These are phyloP conservation scores for Todiramphus chloris DNA, from an alignment of 2,113 vertebrate genomes.

Conservation along the genomic window DNA sequence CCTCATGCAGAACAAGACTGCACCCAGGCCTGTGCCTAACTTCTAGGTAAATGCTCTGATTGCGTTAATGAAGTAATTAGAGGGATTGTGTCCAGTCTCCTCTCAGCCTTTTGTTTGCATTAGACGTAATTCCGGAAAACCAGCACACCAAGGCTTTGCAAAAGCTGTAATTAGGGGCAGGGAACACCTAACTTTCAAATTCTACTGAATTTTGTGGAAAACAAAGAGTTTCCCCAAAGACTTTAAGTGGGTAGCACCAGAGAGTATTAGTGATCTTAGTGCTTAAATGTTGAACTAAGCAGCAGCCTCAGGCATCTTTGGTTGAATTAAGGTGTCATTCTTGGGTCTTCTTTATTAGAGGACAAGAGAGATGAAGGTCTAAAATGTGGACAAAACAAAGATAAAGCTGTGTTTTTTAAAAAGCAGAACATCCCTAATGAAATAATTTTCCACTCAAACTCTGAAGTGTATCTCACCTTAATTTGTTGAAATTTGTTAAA, in stretches of 20 bases:
- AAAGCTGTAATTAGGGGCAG: not conserved
- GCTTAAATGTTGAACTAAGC: not conserved
- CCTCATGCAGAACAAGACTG: not conserved
- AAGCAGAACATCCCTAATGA: not conserved
- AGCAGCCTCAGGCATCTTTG: not conserved
- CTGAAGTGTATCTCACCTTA: not conserved
- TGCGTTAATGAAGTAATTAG: not conserved
- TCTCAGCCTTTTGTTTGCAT: not conserved
- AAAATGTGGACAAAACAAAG: not conserved
- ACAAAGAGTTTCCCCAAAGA: not conserved
- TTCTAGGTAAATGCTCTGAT: not conserved
- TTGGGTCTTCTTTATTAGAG: not conserved
- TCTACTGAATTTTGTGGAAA: not conserved
- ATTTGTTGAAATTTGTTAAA: too few relatives aligned
- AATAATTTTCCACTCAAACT: not conserved
- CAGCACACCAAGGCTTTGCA: not conserved
- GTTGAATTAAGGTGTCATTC: not conserved
- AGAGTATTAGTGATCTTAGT: not conserved
- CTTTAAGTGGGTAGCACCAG: not conserved
- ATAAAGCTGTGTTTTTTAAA: not conserved
- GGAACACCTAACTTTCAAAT: not conserved
- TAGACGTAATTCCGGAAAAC: not conserved
- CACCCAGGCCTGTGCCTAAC: not conserved
- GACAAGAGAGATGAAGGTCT: not conserved
- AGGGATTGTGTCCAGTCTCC: rapidly evolving